phyloP scores from a whole-genome alignment of 2,113 vertebrate species.

The Scophthalmus maximus region DNA sequence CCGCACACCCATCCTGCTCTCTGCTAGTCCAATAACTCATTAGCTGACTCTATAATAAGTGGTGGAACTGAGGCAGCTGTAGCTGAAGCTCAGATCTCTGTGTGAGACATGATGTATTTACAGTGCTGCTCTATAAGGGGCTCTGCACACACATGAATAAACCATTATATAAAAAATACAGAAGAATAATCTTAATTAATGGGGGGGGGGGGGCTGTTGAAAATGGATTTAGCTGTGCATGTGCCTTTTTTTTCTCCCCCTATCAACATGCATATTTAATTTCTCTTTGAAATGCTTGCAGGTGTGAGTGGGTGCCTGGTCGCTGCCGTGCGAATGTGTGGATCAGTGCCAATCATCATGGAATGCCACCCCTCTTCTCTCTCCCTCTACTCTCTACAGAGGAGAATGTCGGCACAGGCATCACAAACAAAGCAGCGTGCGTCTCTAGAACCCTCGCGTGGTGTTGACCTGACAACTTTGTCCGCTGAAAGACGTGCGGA shows the following conservation, averaged over 20 bases:
- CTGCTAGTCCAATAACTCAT: conserved; percentile 63
- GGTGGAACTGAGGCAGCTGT: neutral
- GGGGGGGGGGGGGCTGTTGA: neutral
- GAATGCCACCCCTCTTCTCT: conserved; percentile 11
- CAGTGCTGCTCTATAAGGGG: conserved; percentile 37
- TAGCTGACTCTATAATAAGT: conserved; percentile 54
- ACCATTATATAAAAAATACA: conserved; percentile 51
- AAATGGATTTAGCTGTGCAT: neutral
- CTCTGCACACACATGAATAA: conserved; percentile 58
- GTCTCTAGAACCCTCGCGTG: conserved; percentile 15
- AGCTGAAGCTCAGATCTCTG: conserved; percentile 47
- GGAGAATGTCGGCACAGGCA: conserved; percentile 21
- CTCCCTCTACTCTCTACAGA: conserved; percentile 34
- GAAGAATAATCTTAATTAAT: conserved; percentile 41
- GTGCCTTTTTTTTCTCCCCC: conserved; percentile 3
- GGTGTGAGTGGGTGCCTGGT: conserved; percentile 19
- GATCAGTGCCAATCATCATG: conserved; percentile 49
- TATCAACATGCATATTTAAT: conserved; percentile 30
- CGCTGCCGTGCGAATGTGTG: neutral
- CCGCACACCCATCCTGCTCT: conserved; percentile 20
- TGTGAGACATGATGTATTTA: conserved; percentile 56
- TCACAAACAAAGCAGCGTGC: conserved; percentile 25
- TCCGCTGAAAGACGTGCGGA: conserved; percentile 21
- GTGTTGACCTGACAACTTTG: conserved; percentile 16
- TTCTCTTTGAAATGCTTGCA: conserved; percentile 27